Percentiles rank a stretch among this genome's conserved stretches.
phyloP scores from a whole-genome alignment of 2,888 invertebrate species.

The Myathropa florea region DNA sequence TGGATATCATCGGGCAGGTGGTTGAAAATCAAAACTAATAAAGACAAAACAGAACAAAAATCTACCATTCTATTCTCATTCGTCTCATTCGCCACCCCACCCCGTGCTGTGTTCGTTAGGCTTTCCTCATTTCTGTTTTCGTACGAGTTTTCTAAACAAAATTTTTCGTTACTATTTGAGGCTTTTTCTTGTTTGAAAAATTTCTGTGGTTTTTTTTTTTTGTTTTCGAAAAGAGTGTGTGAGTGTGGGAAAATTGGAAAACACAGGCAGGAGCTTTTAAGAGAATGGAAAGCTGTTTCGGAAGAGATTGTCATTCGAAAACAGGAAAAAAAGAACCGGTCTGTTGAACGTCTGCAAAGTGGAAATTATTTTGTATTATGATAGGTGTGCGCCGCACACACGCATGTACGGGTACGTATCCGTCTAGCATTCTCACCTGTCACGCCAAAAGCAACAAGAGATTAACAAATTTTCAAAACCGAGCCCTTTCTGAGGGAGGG shows the following conservation, averaged over 20 bases:
- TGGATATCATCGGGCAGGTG: not conserved
- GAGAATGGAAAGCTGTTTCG: not conserved
- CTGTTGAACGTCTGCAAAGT: not conserved
- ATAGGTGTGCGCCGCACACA: not conserved
- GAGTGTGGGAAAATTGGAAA: not conserved
- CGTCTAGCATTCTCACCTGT: not conserved
- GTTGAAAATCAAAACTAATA: not conserved
- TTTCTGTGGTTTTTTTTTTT: not conserved
- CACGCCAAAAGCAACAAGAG: not conserved
- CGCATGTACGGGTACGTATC: not conserved
- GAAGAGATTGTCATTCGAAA: not conserved
- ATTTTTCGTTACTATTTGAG: not conserved
- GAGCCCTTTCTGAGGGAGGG: not conserved
- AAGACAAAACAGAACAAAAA: not conserved
- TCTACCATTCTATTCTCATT: not conserved
- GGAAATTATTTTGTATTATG: not conserved
- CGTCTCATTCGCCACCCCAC: not conserved
- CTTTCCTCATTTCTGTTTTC: not conserved
- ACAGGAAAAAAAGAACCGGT: not conserved
- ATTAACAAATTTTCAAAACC: not conserved
- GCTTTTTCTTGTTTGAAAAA: not conserved
- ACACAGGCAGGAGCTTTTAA: not conserved
- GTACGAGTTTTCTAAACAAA: not conserved
- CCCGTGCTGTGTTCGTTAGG: not conserved
- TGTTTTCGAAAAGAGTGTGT: not conserved